These are phyloP conservation scores for Leptinotarsa texana DNA, from an alignment of 1,140 invertebrate species.

Conservation along the genomic window DNA sequence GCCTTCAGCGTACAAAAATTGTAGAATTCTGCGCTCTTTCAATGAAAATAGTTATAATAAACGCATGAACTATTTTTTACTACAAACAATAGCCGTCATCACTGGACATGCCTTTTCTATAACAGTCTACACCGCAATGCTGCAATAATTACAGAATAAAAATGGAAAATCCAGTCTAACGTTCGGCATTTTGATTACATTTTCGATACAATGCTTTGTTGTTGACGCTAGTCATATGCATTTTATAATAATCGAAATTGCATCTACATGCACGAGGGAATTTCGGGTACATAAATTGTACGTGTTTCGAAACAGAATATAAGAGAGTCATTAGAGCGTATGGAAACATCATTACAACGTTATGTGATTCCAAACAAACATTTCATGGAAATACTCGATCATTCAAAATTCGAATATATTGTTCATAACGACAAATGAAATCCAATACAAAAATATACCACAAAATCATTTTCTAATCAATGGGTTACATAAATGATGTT, in stretches of 20 bases:
- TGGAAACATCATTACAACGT: constrained; percentile 2
- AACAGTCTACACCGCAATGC: neutral
- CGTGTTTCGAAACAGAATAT: neutral
- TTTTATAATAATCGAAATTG: constrained; percentile 13
- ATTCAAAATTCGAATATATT: too few relatives aligned
- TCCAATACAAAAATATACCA: too few relatives aligned
- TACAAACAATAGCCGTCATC: constrained; percentile 10
- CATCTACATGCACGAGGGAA: constrained; percentile 5
- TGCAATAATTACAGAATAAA: constrained; percentile 20
- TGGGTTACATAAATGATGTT: too few relatives aligned
- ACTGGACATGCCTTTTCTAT: neutral
- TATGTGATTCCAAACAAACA: neutral
- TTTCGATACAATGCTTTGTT: constrained; percentile 8
- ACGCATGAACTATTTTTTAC: neutral
- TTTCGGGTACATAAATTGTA: neutral
- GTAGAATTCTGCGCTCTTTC: too few relatives aligned
- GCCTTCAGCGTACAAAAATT: too few relatives aligned
- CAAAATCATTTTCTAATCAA: too few relatives aligned
- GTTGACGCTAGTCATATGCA: neutral
- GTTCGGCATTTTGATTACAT: constrained; percentile 22
- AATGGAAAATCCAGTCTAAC: constrained; percentile 12
- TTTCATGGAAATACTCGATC: neutral
- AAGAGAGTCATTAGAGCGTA: constrained; percentile 2
- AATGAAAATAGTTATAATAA: too few relatives aligned
- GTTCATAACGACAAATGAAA: too few relatives aligned